Conservation (phyloP, 2,888 invertebrate genomes). For the Diplolepis rosae region DNA sequence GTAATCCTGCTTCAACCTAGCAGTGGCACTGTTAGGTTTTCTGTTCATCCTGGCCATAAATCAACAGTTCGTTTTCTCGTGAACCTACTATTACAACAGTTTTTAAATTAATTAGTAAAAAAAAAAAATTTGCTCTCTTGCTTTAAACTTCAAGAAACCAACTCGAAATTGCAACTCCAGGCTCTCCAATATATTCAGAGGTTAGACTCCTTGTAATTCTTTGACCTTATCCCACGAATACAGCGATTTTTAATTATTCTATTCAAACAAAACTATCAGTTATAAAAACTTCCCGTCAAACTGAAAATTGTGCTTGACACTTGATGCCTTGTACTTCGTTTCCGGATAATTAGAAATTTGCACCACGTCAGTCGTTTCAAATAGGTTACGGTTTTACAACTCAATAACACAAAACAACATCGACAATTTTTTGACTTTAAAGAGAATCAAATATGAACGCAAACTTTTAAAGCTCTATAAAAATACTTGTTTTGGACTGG, state of each 20-base stretch:
- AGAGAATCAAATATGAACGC: neutral
- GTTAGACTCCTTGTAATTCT: conserved; percentile 1
- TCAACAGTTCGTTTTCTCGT: neutral
- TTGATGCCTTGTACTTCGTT: neutral
- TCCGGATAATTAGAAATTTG: conserved; percentile 25
- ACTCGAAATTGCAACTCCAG: neutral
- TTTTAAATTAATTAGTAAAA: neutral
- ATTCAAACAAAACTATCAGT: neutral
- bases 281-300: neutral
- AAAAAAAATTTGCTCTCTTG: neutral
- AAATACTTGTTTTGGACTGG: conserved; percentile 6
- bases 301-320: neutral
- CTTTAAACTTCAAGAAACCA: neutral
- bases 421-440: neutral
- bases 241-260: neutral
- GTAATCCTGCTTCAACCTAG: conserved; percentile 96
- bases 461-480: neutral
- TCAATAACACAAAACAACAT: conserved; percentile 10
- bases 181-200: neutral
- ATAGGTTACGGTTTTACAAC: neutral
- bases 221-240: neutral
- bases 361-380: conserved; percentile 29
- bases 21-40: conserved; percentile 82
- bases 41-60: conserved; percentile 72
- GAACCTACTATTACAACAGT: neutral